Percentiles rank a stretch among this genome's conserved stretches.
phyloP scores from a whole-genome alignment of 1,140 invertebrate species.

The Ceratosolen fusciceps region DNA sequence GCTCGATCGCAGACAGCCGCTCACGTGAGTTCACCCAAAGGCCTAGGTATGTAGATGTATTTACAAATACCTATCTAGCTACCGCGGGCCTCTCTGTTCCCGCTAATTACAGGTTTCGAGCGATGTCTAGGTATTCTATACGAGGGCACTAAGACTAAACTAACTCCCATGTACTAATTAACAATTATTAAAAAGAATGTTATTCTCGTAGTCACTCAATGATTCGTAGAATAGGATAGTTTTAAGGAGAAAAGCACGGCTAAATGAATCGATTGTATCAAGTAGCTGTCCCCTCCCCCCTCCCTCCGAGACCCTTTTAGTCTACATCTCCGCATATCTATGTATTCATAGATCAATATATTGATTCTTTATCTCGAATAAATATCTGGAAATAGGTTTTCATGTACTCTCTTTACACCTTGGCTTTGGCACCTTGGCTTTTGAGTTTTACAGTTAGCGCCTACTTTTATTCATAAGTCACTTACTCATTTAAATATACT shows the following conservation, averaged over 20 bases:
- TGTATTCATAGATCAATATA: too few relatives aligned
- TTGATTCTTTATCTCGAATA: too few relatives aligned
- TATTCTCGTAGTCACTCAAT: constrained; percentile 6
- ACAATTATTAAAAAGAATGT: neutral
- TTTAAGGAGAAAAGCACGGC: neutral
- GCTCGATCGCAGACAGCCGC: neutral
- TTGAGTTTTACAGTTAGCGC: too few relatives aligned
- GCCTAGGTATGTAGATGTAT: constrained; percentile 15
- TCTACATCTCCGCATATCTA: too few relatives aligned
- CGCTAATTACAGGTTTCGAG: constrained; percentile 36
- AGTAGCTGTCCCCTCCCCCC: too few relatives aligned
- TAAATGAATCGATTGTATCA: neutral
- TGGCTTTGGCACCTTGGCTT: too few relatives aligned
- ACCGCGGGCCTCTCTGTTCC: neutral
- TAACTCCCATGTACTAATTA: constrained; percentile 12
- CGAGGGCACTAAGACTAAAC: neutral
- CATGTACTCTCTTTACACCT: too few relatives aligned
- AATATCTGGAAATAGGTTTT: too few relatives aligned
- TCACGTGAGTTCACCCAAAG: too few relatives aligned
- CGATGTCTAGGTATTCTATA: neutral
- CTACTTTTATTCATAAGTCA: too few relatives aligned
- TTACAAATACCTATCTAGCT: constrained; percentile 25
- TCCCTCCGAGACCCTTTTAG: too few relatives aligned
- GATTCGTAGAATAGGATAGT: constrained; percentile 34
- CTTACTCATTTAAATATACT: too few relatives aligned